Percentiles rank a stretch among this genome's conserved stretches.
Evolutionary conservation across 2,113 vertebrate genomes (phyloP).

Genomic region (Probosciger aterrimus): DNA sequence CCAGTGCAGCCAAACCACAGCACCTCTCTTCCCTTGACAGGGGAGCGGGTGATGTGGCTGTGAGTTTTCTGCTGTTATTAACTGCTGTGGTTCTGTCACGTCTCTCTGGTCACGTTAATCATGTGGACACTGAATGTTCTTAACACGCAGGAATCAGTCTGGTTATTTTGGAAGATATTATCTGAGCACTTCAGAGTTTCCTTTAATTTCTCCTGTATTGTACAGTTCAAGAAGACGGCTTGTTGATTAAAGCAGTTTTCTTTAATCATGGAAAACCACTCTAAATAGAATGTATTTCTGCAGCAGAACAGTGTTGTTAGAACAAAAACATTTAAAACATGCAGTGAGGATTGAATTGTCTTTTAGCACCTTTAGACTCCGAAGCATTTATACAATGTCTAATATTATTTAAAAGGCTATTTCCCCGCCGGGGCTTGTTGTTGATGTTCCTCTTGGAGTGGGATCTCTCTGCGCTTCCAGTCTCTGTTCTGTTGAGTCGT

Average conservation of each 20-base stretch:
- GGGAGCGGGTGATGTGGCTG: accelerated
- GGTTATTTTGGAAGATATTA: background rate
- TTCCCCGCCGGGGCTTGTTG: background rate
- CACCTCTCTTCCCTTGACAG: accelerated
- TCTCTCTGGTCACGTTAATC: background rate
- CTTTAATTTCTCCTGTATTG: background rate
- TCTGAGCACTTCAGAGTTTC: background rate
- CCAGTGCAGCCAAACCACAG: accelerated
- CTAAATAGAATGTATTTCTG: background rate
- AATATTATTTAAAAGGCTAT: background rate
- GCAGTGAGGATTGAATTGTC: background rate
- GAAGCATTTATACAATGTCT: background rate
- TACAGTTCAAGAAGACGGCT: background rate
- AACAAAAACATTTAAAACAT: accelerated
- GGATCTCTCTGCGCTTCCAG: background rate
- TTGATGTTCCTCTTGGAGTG: background rate
- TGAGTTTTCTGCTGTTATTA: background rate
- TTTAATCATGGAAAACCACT: accelerated
- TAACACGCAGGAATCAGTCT: background rate
- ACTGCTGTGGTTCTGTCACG: background rate
- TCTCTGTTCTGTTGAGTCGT: background rate
- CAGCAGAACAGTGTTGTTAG: background rate
- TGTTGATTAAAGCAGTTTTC: background rate
- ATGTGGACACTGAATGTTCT: accelerated
- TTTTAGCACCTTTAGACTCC: background rate